Percentiles rank a stretch among this genome's conserved stretches.
Conservation (phyloP, 2,888 invertebrate species). For the Erebia ligea region DNA sequence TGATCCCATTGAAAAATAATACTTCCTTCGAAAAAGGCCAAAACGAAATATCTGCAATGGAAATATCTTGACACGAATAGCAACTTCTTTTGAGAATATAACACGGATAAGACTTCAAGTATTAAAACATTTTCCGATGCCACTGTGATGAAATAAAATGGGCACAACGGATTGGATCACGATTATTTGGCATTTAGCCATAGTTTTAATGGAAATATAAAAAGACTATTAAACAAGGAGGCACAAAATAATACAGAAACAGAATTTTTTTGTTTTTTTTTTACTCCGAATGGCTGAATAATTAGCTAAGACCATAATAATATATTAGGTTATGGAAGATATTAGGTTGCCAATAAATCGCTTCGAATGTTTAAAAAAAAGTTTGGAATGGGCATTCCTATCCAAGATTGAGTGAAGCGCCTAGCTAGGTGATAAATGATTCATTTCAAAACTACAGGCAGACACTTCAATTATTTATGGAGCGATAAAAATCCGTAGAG, state of each 20-base stretch:
- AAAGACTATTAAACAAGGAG: background rate
- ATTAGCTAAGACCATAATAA: too few species aligned
- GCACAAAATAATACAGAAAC: background rate
- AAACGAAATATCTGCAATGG: slow-evolving; percentile 49
- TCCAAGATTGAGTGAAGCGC: background rate
- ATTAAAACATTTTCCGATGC: slow-evolving; percentile 51
- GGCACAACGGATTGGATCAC: slow-evolving; percentile 10
- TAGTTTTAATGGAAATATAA: slow-evolving; percentile 20
- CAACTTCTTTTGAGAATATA: slow-evolving; percentile 50
- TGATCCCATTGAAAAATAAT: background rate
- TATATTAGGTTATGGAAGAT: too few species aligned
- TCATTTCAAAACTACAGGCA: background rate
- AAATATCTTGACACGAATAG: slow-evolving; percentile 59
- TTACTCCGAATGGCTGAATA: too few species aligned
- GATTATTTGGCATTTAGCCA: slow-evolving; percentile 24
- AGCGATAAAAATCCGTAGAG: slow-evolving; percentile 14
- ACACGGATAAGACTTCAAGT: slow-evolving; percentile 59
- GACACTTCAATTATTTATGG: slow-evolving; percentile 12
- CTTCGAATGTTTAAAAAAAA: background rate
- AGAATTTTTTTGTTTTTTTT: background rate
- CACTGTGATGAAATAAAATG: slow-evolving; percentile 23
- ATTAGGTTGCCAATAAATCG: background rate
- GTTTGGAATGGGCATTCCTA: background rate
- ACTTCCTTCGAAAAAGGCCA: slow-evolving; percentile 17
- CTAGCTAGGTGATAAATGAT: background rate